Evolutionary conservation across 2,888 invertebrate species (phyloP), one percentile per base, ranked within the genome.

Genomic region (Phengaris arion): DNA sequence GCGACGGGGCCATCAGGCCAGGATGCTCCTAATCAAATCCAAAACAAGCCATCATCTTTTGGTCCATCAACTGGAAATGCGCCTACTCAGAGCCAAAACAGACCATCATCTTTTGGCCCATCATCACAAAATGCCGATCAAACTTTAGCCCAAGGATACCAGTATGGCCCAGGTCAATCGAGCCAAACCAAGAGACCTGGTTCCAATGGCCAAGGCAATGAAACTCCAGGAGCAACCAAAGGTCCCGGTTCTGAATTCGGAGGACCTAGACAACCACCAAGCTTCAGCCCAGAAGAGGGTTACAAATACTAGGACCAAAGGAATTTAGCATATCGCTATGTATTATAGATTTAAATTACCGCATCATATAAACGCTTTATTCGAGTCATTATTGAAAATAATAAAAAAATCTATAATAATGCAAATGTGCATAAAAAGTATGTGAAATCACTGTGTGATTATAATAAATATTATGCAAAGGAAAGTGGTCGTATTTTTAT

Each of bases 251-350:
- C 79, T 75, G 76, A 79, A 76, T 93, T 93, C 74, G 85, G 86
- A 75, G 90, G 87, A 57, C 89, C 92, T n/a, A 87, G 90, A 35
- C 91, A 91, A 74, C 92, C 91, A 2, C 91, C 93, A 0, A 93
- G 92, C 81, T 93, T 91, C 83, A 89, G 84, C 79, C 82, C 87
- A 68, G 87, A 92, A 78, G 92, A 92, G 81, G 93, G 93, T 74
- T 93, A 93, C 83, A 92, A 89, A 79, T 93, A 93, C 83, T 93
- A 85, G 85, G 81, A 84, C 85, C 86, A 89, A 90, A 78, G 68
- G 59, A 68, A 69, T 51, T 72, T 54, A 54, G 72, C 10, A 54
- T 70, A 70, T 15, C 70, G 46, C 70, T 69, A 68, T 46, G 10
- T 75, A 75, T 35, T 74, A 83, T 77, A 76, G 76, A 77, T 69